A percentile compares a stretch with the other conserved stretches of the same genome.
phyloP scores from a whole-genome alignment of 1,140 invertebrate genomes.

The Phthorimaea operculella region DNA sequence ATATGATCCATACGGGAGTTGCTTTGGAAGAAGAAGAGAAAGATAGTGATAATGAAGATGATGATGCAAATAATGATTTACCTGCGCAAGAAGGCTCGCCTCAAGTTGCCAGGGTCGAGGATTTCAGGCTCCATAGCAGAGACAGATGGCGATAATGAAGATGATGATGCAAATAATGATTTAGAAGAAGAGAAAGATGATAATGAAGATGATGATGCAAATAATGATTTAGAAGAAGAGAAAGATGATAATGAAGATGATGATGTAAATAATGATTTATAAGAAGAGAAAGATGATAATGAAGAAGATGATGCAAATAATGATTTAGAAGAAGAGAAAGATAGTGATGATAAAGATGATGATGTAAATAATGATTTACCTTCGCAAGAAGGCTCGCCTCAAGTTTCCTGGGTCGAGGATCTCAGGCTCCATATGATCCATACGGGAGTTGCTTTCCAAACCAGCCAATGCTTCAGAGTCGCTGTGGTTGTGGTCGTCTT shows the following conservation, averaged over 20 bases:
- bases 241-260: neutral
- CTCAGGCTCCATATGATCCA: constrained; percentile 32
- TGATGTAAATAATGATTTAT: neutral
- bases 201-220: too few species aligned
- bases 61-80: neutral
- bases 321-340: too few species aligned
- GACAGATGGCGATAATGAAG: too few species aligned
- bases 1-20: constrained; percentile 35
- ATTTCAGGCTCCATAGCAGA: constrained; percentile 36
- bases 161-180: too few species aligned
- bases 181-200: too few species aligned
- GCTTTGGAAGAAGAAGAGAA: too few species aligned
- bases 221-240: constrained; percentile 10
- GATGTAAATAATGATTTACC: neutral
- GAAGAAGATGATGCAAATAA: constrained; percentile 24
- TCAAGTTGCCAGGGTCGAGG: constrained; percentile 33
- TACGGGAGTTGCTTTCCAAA: constrained; percentile 22
- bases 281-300: too few species aligned
- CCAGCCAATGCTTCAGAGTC: constrained; percentile 49
- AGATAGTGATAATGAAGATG: too few species aligned
- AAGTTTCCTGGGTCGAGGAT: constrained; percentile 33
- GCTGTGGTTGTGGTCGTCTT: constrained; percentile 27
- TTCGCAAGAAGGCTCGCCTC: constrained; percentile 21
- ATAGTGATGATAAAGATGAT: neutral
- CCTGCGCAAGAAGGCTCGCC: constrained; percentile 20